These are phyloP conservation scores for Ovis aries DNA, from an alignment of 2,113 vertebrate genomes.

Conservation along the genomic window DNA sequence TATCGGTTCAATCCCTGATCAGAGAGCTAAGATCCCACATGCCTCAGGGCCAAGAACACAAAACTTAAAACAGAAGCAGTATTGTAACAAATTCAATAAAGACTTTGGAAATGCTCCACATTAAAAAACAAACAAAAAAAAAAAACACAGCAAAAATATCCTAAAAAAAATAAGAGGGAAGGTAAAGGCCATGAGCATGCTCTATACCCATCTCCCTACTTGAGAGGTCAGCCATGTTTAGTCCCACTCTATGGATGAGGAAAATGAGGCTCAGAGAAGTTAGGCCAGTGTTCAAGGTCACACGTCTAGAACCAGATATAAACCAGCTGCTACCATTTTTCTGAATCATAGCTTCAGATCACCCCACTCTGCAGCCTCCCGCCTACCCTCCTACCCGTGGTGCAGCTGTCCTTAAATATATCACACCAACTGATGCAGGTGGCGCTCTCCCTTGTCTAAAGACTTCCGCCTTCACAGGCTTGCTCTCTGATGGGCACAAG, in stretches of 20 bases:
- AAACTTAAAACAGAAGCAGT: background rate
- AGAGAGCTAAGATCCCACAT: background rate
- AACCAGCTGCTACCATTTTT: background rate
- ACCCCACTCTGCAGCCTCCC: background rate
- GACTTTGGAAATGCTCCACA: background rate
- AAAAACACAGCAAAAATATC: background rate
- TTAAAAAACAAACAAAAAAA: background rate
- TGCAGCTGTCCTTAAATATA: background rate
- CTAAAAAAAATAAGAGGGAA: background rate
- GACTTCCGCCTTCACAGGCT: background rate
- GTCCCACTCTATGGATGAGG: background rate
- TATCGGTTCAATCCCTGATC: background rate
- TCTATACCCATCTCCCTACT: too few relatives aligned
- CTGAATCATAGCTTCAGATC: background rate
- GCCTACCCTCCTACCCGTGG: background rate
- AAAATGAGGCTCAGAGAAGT: background rate
- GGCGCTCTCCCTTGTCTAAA: background rate
- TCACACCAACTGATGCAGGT: background rate
- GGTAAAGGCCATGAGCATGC: fast-evolving
- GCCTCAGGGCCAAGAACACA: background rate
- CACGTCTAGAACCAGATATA: background rate
- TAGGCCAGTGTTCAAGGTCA: background rate
- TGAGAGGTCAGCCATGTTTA: background rate
- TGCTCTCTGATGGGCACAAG: background rate
- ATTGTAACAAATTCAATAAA: background rate